Conservation (phyloP, 2,888 invertebrate genomes). For the Adineta ricciae region DNA sequence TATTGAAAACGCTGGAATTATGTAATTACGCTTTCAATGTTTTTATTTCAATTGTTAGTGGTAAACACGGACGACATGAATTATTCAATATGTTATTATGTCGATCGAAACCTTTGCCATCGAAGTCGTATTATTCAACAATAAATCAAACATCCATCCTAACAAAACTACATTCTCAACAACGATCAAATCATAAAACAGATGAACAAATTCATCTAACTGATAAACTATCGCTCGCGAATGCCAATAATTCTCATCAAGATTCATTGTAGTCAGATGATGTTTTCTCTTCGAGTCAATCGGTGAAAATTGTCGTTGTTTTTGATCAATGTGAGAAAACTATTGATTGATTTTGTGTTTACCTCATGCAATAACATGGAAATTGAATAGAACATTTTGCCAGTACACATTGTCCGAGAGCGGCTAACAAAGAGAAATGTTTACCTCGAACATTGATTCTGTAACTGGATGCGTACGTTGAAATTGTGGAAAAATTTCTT, state of each 20-base stretch:
- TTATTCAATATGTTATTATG: neutral
- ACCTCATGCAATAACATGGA: too few relatives aligned
- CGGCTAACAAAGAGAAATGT: too few relatives aligned
- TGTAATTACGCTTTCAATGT: neutral
- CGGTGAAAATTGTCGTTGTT: too few relatives aligned
- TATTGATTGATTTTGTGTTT: too few relatives aligned
- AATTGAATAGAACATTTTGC: too few relatives aligned
- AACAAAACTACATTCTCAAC: neutral
- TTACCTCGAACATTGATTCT: too few relatives aligned
- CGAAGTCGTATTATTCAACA: neutral
- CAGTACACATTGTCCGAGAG: too few relatives aligned
- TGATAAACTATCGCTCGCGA: neutral
- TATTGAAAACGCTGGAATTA: neutral
- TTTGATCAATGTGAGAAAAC: too few relatives aligned
- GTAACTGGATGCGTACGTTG: too few relatives aligned
- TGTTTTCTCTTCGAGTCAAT: too few relatives aligned
- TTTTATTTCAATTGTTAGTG: neutral
- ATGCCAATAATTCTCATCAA: neutral
- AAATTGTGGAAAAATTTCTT: too few relatives aligned
- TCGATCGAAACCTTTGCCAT: neutral
- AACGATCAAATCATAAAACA: neutral
- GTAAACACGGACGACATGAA: neutral
- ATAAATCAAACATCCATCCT: neutral
- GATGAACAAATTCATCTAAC: neutral
- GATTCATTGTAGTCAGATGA: neutral